Evolutionary conservation across 2,113 vertebrate genomes (phyloP).

Genomic region (Lasiurus cinereus): DNA sequence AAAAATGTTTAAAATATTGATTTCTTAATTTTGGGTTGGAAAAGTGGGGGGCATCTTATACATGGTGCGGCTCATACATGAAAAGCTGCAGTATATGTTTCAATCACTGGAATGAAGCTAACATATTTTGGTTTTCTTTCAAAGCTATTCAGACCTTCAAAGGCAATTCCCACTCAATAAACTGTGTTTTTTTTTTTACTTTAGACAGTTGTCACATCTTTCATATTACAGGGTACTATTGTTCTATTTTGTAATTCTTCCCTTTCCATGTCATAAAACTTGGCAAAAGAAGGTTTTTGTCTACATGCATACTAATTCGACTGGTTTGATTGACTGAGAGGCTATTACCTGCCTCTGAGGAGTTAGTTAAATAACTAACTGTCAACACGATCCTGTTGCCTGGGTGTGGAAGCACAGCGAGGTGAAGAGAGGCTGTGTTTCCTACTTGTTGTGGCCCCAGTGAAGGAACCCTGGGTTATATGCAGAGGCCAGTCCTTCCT

Average conservation of each 20-base stretch:
- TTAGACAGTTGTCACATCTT: slow-evolving; percentile 38
- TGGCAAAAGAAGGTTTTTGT: neutral
- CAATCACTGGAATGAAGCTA: neutral
- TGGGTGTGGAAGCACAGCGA: neutral
- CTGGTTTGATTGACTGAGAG: slow-evolving; percentile 44
- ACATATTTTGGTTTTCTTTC: slow-evolving; percentile 33
- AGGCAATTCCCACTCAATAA: slow-evolving; percentile 2
- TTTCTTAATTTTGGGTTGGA: no score
- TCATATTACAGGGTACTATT: neutral
- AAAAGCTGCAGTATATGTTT: neutral
- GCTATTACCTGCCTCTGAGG: slow-evolving; percentile 40
- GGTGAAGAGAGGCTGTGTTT: neutral
- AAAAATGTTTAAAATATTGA: no score
- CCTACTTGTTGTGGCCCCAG: no score
- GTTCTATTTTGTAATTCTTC: slow-evolving; percentile 49
- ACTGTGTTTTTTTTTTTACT: slow-evolving; percentile 19
- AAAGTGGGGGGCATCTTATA: no score
- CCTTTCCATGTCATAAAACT: slow-evolving; percentile 7
- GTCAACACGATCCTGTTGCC: neutral
- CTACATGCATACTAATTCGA: slow-evolving; percentile 42
- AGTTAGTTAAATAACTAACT: slow-evolving; percentile 61
- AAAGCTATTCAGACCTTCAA: slow-evolving; percentile 25
- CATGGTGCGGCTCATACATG: no score
- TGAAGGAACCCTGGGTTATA: neutral
- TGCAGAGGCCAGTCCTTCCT: neutral